Base-by-base conservation (phyloP, 2,888 invertebrate species). In the Hipparchia sbordonii region DNA sequence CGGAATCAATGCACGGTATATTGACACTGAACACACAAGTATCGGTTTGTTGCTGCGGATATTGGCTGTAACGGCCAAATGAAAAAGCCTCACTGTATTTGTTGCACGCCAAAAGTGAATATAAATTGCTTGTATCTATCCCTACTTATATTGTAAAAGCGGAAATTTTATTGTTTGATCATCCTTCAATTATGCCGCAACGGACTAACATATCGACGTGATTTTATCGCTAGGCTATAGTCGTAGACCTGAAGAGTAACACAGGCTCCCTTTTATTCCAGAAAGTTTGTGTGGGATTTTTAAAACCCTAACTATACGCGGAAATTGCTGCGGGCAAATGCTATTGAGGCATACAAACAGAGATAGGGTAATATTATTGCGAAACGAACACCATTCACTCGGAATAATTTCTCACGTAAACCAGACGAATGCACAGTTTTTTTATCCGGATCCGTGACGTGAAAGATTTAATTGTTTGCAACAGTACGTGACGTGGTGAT, bases 401-500 rank as follows among this genome's bases (percentile, higher is more conserved):
- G 7, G 54, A 69, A 68, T 71, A 68, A 67, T 69, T 61, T 51
- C 51, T 72, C 74, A 73, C 66, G 62, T 71, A 75, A 73, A 75
- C 60, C 54, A 67, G 61, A 62, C 56, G 62, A 57, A 67, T 48
- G 59, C 39, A 61, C 45, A 45, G 69, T 66, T 48, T 48, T 71
- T 68, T 72, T 48, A 57, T 67, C n/a, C 57, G 46, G 33, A 39
- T 71, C 52, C 69, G 71, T 70, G 71, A 65, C 72, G 61, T 72
- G 67, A 72, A 68, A 70, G 72, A 73, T 76, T 77, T 76, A 77
- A 77, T 77, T 77, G 74, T 76, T 76, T 76, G 60, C 70, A 72
- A 61, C 70, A 67, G 73, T 63, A 76, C 76, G 79, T 78, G 76
- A 76, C 73, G 72, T 71, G 74, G 68, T 81, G 83, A 89, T 89